Percentiles rank a stretch among this genome's conserved stretches.
These are phyloP conservation scores for Australoheros scitulus DNA, from an alignment of 2,113 vertebrate species.

Conservation along the genomic window DNA sequence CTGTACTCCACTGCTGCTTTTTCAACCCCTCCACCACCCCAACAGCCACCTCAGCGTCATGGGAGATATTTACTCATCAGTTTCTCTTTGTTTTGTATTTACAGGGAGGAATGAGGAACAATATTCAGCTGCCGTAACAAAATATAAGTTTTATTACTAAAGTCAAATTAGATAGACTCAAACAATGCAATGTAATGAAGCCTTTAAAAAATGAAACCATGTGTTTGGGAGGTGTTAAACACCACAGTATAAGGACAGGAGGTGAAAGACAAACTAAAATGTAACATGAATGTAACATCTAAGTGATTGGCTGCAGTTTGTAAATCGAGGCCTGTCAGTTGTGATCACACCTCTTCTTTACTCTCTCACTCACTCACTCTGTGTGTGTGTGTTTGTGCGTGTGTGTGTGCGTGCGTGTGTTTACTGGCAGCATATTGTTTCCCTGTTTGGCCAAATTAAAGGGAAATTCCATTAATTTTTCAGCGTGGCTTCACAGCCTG, in stretches of 20 bases:
- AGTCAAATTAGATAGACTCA: background rate
- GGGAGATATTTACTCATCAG: background rate
- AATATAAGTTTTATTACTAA: background rate
- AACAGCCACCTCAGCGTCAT: background rate
- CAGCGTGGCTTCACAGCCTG: constrained; percentile 52
- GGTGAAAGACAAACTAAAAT: background rate
- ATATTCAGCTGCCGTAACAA: background rate
- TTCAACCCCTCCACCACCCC: background rate
- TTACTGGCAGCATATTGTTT: constrained; percentile 64
- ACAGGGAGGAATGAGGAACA: background rate
- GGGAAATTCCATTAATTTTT: constrained; percentile 75
- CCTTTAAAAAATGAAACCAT: background rate
- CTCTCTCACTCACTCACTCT: background rate
- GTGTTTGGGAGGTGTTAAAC: background rate
- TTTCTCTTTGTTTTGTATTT: background rate
- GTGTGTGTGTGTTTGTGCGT: no score
- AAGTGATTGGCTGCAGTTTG: background rate
- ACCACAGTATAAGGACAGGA: background rate
- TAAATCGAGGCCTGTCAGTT: background rate
- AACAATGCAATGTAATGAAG: background rate
- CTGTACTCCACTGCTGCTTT: background rate
- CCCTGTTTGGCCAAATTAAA: constrained; percentile 63
- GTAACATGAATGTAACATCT: background rate
- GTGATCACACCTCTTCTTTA: background rate
- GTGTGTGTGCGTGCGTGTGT: constrained; percentile 24